Base-by-base conservation (phyloP, 2,888 invertebrate species). In the Pollenia amentaria region DNA sequence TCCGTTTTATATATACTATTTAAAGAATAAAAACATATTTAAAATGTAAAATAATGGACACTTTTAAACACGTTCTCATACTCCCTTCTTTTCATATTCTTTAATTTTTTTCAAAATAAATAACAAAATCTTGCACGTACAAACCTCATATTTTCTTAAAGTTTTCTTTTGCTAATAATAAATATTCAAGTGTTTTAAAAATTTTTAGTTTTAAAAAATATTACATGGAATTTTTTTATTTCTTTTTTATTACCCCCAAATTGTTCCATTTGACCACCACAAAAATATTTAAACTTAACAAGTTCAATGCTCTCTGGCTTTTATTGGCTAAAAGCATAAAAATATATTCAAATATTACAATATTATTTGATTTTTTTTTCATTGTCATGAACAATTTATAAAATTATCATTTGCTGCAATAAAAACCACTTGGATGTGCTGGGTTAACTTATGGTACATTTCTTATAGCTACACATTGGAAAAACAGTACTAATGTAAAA, bases 221-320 rank as follows among this genome's bases (percentile, higher is more conserved):
- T 40, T 4, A 18, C 38, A 14, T 60, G 38, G 40, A n/a, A 42
- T 65, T 53, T n/a, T 65, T 46, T 18, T 8, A 46, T 60, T 18
- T 60, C 48, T 38, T 48, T 6, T 44, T 12, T 44, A 3, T 64
- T 11, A 18, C 40, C n/a, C 21, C 21, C 55, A 69, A 48, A 16
- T 65, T 40, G 14, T 69, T 53, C 46, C 42, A 14, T 42, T 72
- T 42, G 4, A 8, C 14, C 42, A 29, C 12, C 38, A n/a, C 44
- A 80, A 51, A 42, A 60, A 38, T 9, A 51, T 29, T 51, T 46
- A 48, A 70, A 76, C 38, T 60, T 62, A 64, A 70, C 69, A 85
- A 81, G 85, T 84, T 79, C 84, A 80, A 14, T 84, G 79, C 69
- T 67, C 79, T 69, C 16, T 75, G 38, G 0, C 14, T 75, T 62